Evolutionary conservation across 92 coral and sea anemone species (phyloP).

Genomic region (Phenganax stokvisi): DNA sequence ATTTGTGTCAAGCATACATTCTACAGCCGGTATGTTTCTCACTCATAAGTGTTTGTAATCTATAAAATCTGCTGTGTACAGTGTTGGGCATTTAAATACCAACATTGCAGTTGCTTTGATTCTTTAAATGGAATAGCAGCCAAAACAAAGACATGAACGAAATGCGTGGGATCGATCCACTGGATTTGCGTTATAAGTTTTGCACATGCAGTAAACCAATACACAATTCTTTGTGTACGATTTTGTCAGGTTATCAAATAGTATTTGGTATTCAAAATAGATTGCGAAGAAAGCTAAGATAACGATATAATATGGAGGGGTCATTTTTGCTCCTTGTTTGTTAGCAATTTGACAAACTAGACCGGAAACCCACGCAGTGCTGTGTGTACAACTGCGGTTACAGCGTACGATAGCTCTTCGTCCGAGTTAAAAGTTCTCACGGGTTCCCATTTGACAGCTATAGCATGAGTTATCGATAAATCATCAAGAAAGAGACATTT

Average conservation of each 20-base stretch:
- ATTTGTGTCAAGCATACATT: no score
- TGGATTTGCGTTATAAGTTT: no score
- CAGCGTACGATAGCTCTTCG: no score
- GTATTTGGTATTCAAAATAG: neutral
- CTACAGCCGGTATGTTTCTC: no score
- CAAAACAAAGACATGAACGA: no score
- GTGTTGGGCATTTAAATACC: no score
- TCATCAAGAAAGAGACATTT: neutral
- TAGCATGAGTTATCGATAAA: slow-evolving; percentile 3
- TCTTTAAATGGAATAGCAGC: no score
- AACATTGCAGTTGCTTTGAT: no score
- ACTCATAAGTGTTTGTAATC: no score
- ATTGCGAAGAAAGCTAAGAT: neutral
- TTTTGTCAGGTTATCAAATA: neutral
- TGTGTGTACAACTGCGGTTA: neutral
- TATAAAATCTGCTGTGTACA: no score
- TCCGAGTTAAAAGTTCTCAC: no score
- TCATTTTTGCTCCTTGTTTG: neutral
- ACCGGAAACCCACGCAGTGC: slow-evolving; percentile 1
- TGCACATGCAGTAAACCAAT: neutral
- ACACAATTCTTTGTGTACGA: neutral
- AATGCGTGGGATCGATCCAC: no score
- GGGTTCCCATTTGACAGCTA: neutral
- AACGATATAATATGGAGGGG: neutral
- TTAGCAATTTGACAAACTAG: neutral